These are phyloP conservation scores for Sphinx pinastri DNA, from an alignment of 2,888 invertebrate species.

Conservation along the genomic window DNA sequence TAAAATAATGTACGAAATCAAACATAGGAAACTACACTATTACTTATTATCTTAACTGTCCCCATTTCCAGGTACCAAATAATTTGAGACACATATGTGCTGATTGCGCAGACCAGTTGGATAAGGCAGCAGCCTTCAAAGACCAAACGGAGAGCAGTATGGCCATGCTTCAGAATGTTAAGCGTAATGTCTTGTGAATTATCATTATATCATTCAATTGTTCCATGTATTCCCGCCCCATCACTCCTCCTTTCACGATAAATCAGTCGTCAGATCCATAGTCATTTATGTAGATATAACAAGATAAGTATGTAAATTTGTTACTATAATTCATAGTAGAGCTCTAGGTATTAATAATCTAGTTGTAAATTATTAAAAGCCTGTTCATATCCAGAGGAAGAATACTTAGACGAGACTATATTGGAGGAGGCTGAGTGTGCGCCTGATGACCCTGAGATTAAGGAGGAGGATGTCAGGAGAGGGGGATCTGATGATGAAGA, in stretches of 20 bases:
- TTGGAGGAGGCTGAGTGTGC: constrained; percentile 62
- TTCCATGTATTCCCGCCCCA: too few relatives aligned
- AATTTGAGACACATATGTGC: constrained; percentile 70
- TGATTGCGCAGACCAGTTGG: constrained; percentile 62
- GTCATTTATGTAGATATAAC: too few relatives aligned
- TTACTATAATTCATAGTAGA: too few relatives aligned
- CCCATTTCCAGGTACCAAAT: constrained; percentile 56
- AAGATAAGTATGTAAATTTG: too few relatives aligned
- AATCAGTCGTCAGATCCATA: too few relatives aligned
- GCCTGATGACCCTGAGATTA: constrained; percentile 31
- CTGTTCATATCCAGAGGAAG: constrained; percentile 56
- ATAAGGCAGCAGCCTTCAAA: constrained; percentile 60
- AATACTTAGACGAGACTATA: constrained; percentile 70
- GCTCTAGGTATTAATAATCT: too few relatives aligned
- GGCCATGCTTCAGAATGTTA: constrained; percentile 59
- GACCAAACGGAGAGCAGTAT: constrained; percentile 63
- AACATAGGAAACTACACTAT: too few relatives aligned
- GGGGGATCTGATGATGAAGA: constrained; percentile 45
- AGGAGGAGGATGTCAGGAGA: constrained; percentile 26
- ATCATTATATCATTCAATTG: not conserved
- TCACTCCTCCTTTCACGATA: too few relatives aligned
- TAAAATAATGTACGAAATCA: too few relatives aligned
- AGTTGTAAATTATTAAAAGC: not conserved
- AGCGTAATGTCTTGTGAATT: constrained; percentile 50
- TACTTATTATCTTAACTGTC: too few relatives aligned